Evolutionary conservation across 1,140 invertebrate genomes (phyloP), one percentile per base, ranked within the genome.

Genomic region (Pectinophora gossypiella): DNA sequence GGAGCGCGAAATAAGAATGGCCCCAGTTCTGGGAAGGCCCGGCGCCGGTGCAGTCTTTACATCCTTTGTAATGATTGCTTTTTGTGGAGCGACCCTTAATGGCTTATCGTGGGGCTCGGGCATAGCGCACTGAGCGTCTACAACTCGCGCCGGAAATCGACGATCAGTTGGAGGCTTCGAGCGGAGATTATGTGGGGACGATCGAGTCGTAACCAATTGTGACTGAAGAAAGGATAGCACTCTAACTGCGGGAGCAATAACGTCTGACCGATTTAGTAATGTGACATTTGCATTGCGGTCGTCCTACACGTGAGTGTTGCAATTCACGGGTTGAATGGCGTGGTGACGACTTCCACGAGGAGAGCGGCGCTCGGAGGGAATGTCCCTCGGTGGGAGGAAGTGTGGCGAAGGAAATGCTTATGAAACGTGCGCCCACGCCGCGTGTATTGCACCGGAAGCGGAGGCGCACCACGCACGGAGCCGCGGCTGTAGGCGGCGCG

Each of bases 1-100:
- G 80, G 81, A 82, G 78, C 77, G 79, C 79, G 71, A 85, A 85
- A 85, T 83, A 83, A 85, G 81, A 86, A 86, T 85, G 77, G 81
- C 56, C 68, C 67, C 71, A 68, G 57, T 86, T 86, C 83, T 83
- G 77, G 71, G 83, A 86, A 86, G 81, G 81, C 64, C 76, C 83
- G 81, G 81, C 81, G 83, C 81, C 84, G 81, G 73, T 76, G 76
- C 72, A 78, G 73, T 77, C 80, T 86, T 83, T 81, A 84, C 70
- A 83, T 83, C 72, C 72, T 85, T 85, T 83, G 76, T 84, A 85
- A 85, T 80, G 77, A 83, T 78, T 68, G 69, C 74, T 85, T 85
- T 85, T 86, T 85, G 72, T 82, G 44, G 59, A 65, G 64, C 69
- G 77, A 77, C 79, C 76, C 81, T 80, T 82, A 78, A 81, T 86